Base-by-base conservation (phyloP, 2,888 invertebrate species). In the Clistopyga incitator region DNA sequence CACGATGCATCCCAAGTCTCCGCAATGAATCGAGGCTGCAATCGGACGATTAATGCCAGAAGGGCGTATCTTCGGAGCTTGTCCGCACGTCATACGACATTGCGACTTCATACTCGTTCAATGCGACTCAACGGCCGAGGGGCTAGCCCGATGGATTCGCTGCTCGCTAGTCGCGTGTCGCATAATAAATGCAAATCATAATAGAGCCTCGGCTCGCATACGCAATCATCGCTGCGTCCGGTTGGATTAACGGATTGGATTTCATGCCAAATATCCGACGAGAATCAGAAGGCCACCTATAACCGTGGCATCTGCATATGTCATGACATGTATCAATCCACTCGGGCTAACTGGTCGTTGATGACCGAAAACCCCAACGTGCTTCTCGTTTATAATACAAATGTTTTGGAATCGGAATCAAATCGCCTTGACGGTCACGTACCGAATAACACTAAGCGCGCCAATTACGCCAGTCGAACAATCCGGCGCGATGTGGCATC, bases 131-230 rank as follows among this genome's bases (percentile, higher is more conserved):
- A 15, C 25, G 3, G 34, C 6, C 3, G 59, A 59, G 3, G 6
- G 59, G 10, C 23, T 20, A 29, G 47, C 42, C 47, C 15, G 54
- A 4, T 15, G 23, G 2, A 15, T 25, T 15, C 34, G 34, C 29
- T 34, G 64, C 38, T n/a, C 18, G 65, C 54, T 42, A 54, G 38
- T 74, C 74, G 59, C 61, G 74, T 47, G 56, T 68, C 67, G 79
- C 74, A 80, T 80, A 59, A 80, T 74, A 74, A 80, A 80, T 80
- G 34, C 79, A 18, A 47, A 80, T 80, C 74, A 59, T 74, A 68
- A 67, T 50, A 38, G 29, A 56, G 45, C 34, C 20, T 18, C 54
- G 54, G 34, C 74, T 59, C 23, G 74, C 79, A 74, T 52, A 74
- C 74, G 47, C 56, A 80, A 80, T 74, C 29, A 80, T 74, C 67